Evolutionary conservation across 2,797 vertebrate genomes (phyloP), one percentile per base, ranked within the genome.

Genomic region (Huso huso): DNA sequence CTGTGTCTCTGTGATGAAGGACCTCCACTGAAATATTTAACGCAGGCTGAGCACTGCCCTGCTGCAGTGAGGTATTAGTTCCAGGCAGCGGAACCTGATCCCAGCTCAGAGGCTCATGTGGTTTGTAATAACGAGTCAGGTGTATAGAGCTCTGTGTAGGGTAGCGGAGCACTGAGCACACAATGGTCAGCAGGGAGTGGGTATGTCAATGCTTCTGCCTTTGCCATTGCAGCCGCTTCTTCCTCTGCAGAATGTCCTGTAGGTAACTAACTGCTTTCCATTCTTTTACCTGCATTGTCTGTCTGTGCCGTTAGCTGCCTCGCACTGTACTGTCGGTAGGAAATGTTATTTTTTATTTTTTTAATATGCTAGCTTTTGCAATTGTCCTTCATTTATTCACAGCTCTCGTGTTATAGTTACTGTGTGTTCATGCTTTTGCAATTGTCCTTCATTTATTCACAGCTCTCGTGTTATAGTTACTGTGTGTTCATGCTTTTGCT

Each of bases 171-270:
- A 72, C 67, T 69, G 77, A 71, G 79, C 75, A 53, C 87, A 81
- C 80, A 78, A 95, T 96, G 94, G 86, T 96, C 82, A 92, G 91
- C 89, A 85, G 91, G 82, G 94, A 95, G 84, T 96, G 94, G 93
- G 77, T 95, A 75, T 95, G 92, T 86, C 94, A 93, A 82, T 99
- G 96, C 85, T 89, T 95, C 86, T 97, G 96, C 84, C 76, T 95
- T 83, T 99, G 94, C 88, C 91, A 90, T 78, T 90, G 89, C 83
- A 85, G 88, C 83, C 93, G 93, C 71, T 79, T 93, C 85, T 62
- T 96, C 82, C 85, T 97, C 81, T 95, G 93, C 93, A 92, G 88
- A 79, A 93, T 98, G 91, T 94, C 89, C 74, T 97, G 96, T 99
- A 96, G 90, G 96, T 95, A 91, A 79, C 2, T 37, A 37, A 37